These are phyloP conservation scores for Oryzias sinensis DNA, from an alignment of 2,797 vertebrate species.

Conservation along the genomic window DNA sequence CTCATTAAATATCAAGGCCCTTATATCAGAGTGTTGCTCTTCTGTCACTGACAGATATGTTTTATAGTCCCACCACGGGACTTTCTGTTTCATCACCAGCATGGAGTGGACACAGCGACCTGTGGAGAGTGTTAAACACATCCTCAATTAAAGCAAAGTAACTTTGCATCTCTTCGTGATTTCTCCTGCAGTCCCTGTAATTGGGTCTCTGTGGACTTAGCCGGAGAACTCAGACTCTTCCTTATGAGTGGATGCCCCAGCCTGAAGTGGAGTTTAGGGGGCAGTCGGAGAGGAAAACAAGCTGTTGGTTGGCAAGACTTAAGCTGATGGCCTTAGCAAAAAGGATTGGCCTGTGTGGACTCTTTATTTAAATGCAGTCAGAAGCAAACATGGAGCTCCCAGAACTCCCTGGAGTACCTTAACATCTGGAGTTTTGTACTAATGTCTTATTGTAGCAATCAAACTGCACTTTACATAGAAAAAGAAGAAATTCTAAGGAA, in stretches of 20 bases:
- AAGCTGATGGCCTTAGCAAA: slow-evolving; percentile 21
- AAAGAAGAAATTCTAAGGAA: too few relatives aligned
- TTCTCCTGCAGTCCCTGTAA: slow-evolving; percentile 67
- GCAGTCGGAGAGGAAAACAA: slow-evolving; percentile 6
- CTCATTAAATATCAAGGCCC: slow-evolving; percentile 39
- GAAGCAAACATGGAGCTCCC: not conserved
- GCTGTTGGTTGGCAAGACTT: slow-evolving; percentile 26
- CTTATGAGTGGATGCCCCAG: slow-evolving; percentile 42
- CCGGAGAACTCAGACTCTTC: slow-evolving; percentile 46
- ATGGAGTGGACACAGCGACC: slow-evolving; percentile 62
- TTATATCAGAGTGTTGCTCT: slow-evolving; percentile 50
- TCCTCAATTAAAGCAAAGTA: slow-evolving; percentile 74
- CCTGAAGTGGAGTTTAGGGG: slow-evolving; percentile 34
- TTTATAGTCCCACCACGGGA: slow-evolving; percentile 58
- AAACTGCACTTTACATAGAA: not conserved
- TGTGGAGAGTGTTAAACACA: slow-evolving; percentile 69
- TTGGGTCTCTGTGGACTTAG: slow-evolving; percentile 77
- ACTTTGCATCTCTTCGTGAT: slow-evolving; percentile 67
- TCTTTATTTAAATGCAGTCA: not conserved
- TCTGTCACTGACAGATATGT: slow-evolving; percentile 61
- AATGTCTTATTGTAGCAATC: not conserved
- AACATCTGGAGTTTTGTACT: not conserved
- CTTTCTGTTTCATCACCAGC: slow-evolving; percentile 61
- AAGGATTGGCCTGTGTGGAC: slow-evolving; percentile 9
- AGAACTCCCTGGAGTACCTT: not conserved